Evolutionary conservation across 2,797 vertebrate genomes (phyloP).

Genomic region (Chelonia mydas): DNA sequence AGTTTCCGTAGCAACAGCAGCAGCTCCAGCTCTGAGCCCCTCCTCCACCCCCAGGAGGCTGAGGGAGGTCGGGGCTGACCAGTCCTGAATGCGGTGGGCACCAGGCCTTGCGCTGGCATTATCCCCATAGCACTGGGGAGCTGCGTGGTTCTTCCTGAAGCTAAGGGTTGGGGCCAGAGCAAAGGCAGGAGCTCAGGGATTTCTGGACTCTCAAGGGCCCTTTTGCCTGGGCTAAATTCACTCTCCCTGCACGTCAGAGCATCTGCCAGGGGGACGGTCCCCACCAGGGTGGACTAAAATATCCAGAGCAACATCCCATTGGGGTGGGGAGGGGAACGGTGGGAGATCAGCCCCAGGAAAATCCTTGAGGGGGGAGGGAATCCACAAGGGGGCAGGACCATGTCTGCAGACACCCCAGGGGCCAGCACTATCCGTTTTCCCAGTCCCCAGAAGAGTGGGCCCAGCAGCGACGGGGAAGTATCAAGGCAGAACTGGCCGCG

Average conservation of each 20-base stretch:
- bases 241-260: not conserved
- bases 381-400: no score
- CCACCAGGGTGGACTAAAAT: not conserved
- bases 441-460: no score
- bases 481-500: no score
- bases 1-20: constrained; percentile 45
- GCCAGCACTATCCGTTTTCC: not conserved
- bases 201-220: not conserved
- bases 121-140: not conserved
- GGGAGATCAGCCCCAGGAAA: not conserved
- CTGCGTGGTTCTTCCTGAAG: not conserved
- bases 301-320: not conserved
- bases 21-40: not conserved
- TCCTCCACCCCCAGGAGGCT: no score
- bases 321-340: not conserved
- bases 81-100: no score
- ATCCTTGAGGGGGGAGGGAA: not conserved
- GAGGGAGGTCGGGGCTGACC: not conserved
- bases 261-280: not conserved
- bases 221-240: not conserved
- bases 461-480: no score
- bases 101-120: not conserved
- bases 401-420: not conserved
- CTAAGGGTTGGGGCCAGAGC: no score
- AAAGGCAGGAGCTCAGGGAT: no score